Conservation (phyloP, 2,888 invertebrate species). For the Scrobipalpa costella region DNA sequence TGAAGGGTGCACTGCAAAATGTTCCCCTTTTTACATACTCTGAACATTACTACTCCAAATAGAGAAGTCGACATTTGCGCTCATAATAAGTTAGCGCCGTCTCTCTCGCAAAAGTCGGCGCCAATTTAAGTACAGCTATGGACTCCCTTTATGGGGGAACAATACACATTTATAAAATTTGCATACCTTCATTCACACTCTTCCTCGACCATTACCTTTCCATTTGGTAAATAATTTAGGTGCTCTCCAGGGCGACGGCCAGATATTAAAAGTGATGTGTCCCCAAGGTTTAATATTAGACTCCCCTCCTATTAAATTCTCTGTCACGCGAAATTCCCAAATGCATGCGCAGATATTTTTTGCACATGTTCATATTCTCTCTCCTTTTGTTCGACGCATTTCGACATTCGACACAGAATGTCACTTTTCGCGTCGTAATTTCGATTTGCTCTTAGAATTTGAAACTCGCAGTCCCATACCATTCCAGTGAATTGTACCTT, state of each 20-base stretch:
- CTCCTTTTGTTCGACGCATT: conserved; percentile 69
- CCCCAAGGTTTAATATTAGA: conserved; percentile 80
- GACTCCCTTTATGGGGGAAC: conserved; percentile 63
- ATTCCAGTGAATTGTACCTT: conserved; percentile 31
- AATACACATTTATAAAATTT: conserved; percentile 78
- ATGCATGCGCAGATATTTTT: conserved; percentile 79
- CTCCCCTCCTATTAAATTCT: conserved; percentile 81
- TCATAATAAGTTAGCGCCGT: no score
- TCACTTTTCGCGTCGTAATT: conserved; percentile 59
- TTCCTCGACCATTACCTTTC: conserved; percentile 79
- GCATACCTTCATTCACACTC: conserved; percentile 78
- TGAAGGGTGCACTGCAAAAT: no score
- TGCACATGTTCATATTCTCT: conserved; percentile 79
- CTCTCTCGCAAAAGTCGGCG: no score
- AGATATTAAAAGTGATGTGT: conserved; percentile 82
- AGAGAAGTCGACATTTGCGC: neutral
- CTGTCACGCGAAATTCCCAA: conserved; percentile 80
- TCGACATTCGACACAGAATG: conserved; percentile 79
- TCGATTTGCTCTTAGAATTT: conserved; percentile 55
- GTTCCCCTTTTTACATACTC: no score
- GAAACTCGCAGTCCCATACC: conserved; percentile 37
- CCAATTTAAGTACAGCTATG: no score
- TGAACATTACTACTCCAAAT: neutral
- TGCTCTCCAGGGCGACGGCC: conserved; percentile 76
- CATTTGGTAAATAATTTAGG: conserved; percentile 81